Percentiles rank a stretch among this genome's conserved stretches.
phyloP scores from a whole-genome alignment of 1,140 invertebrate species.

The Eupristina koningsbergeri region DNA sequence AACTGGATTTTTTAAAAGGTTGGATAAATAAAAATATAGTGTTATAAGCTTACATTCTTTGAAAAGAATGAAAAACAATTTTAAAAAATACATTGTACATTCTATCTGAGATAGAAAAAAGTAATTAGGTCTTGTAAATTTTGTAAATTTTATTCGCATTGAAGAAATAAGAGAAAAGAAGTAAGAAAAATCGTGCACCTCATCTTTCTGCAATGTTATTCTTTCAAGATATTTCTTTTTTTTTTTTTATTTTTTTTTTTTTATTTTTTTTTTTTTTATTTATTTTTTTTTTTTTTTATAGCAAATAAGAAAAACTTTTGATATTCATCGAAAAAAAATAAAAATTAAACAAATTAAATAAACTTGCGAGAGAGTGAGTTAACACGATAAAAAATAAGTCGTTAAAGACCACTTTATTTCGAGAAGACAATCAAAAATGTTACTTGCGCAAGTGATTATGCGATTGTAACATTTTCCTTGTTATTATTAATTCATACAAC shows the following conservation, averaged over 20 bases:
- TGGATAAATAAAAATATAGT: slow-evolving; percentile 8
- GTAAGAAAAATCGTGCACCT: slow-evolving; percentile 10
- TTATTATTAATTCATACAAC: slow-evolving; percentile 69
- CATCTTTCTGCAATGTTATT: slow-evolving; percentile 27
- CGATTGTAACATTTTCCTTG: slow-evolving; percentile 70
- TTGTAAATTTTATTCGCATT: slow-evolving; percentile 37
- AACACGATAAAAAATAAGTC: slow-evolving; percentile 40
- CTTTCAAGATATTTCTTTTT: slow-evolving; percentile 32
- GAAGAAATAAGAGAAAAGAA: background rate
- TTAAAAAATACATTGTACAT: slow-evolving; percentile 20
- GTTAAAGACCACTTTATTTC: slow-evolving; percentile 58
- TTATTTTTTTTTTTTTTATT: no score
- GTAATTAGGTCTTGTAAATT: slow-evolving; percentile 30
- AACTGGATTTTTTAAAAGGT: slow-evolving; percentile 30
- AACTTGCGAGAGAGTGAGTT: slow-evolving; percentile 23
- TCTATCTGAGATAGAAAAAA: slow-evolving; percentile 30
- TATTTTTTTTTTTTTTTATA: slow-evolving; percentile 24
- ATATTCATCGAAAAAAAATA: slow-evolving; percentile 36
- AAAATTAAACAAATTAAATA: slow-evolving; percentile 33
- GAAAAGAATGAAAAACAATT: background rate
- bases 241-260: no score
- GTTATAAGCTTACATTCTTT: slow-evolving; percentile 8
- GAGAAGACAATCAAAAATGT: slow-evolving; percentile 75
- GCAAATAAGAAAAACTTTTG: slow-evolving; percentile 30
- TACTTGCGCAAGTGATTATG: slow-evolving; percentile 55